Evolutionary conservation across 2,888 invertebrate species (phyloP), one percentile per base, ranked within the genome.

Genomic region (Kryphioiulus occultus): DNA sequence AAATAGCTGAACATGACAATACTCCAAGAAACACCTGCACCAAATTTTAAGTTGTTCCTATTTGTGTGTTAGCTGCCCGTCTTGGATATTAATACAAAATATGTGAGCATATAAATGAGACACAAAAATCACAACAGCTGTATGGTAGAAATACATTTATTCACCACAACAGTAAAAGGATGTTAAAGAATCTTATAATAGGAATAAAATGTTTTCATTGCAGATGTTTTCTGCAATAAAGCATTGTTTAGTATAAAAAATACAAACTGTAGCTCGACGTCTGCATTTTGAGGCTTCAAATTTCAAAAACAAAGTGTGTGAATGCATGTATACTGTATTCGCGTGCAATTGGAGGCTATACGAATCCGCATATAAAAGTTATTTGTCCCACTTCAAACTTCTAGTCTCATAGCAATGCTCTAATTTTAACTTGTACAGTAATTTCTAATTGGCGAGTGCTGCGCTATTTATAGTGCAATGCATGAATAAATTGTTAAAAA

Each of bases 11-110:
- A 15, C 30, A 78, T 30, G n/a, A 68, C 68, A 78, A 78, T 78
- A 78, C 78, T 78, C 30, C 78, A 78, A 9, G 30, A 78, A 78
- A 15, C 78, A 78, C 78, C 78, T 78, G 78, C 78, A 78, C 17
- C 4, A 9, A 9, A 68, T 78, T 78, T 78, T 15, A 30, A 32
- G 32, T 78, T 78, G 78, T 17, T 78, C 17, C 12, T 78, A 26
- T 30, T 78, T 12, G 26, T 15, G 26, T 10, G 78, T 30, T 15
- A 78, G 30, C 15, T 78, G 17, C 30, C 68, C 10, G 26, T 12
- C 17, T 30, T 78, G 15, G 1, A 7, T 35, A 17, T 78, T 15
- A 4, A 10, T 3, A 78, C 30, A 15, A 30, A 15, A 78, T 78
- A 30, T 78, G 15, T 0, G 12, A 68, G 2, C 26, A 12, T 68